These are phyloP conservation scores for Mesitornis unicolor DNA, from an alignment of 2,113 vertebrate species.

Conservation along the genomic window DNA sequence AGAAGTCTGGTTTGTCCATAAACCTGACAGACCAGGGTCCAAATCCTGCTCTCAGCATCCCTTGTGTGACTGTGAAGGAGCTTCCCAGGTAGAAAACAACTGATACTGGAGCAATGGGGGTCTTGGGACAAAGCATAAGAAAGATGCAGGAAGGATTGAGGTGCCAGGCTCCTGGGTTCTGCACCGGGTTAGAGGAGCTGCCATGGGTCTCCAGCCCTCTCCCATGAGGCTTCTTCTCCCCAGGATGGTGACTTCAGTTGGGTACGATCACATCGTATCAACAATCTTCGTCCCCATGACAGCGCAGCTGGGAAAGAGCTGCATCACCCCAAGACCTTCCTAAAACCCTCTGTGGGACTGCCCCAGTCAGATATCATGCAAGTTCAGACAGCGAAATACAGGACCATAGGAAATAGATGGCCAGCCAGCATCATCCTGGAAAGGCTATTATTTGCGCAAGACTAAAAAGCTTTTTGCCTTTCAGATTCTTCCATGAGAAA, in stretches of 20 bases:
- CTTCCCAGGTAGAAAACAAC: neutral
- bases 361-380: neutral
- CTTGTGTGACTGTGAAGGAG: neutral
- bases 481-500: slow-evolving; percentile 45
- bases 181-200: neutral
- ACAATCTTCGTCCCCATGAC: neutral
- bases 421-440: neutral
- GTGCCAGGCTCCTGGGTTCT: neutral
- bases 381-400: neutral
- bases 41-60: neutral
- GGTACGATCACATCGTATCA: accelerated
- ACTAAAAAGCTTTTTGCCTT: slow-evolving; percentile 28
- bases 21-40: neutral
- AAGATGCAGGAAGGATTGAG: neutral
- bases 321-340: neutral
- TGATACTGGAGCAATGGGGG: neutral
- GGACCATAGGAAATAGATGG: neutral
- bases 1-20: neutral
- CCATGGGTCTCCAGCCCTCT: neutral
- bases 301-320: neutral
- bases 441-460: neutral
- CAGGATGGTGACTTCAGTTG: neutral
- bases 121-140: neutral
- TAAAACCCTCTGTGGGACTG: neutral
- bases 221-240: neutral